Evolutionary conservation across 2,888 invertebrate genomes (phyloP), one percentile per base, ranked within the genome.

Genomic region (Thera britannica): DNA sequence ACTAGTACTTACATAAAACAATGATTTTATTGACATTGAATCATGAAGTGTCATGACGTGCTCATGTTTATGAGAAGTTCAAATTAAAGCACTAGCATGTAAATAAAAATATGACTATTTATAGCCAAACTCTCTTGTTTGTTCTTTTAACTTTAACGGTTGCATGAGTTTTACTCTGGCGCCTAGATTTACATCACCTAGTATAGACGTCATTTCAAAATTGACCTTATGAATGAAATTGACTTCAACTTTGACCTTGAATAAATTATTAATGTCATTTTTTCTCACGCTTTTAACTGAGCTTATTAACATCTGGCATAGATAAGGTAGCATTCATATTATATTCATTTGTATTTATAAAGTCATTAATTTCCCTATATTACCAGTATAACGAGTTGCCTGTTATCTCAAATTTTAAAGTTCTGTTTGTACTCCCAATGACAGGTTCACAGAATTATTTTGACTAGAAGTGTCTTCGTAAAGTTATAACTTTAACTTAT

Each of bases 271-370:
- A 51, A 5, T 12, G 12, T 34, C 6, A 57, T 64, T 58, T 64
- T 34, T 23, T 52, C 41, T 49, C 38, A 58, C 56, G n/a, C 46
- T 60, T 56, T 61, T 35, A 41, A 52, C 52, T 52, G 8, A 12
- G 56, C 51, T 52, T 34, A 12, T 61, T 66, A 23, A 48, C 58
- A 58, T 62, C 23, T 57, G 57, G 44, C 51, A 36, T 49, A 62
- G 48, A 59, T 64, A 64, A 64, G 58, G 49, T 59, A 72, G 75
- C 74, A 73, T 71, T 67, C 79, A 79, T 83, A 81, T 23, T 77
- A 77, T 75, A 79, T 82, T 79, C 70, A 85, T 83, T 82, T 82
- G 74, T 84, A 81, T 86, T 87, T 87, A 85, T 85, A 87, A 83
- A 86, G 84, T 35, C 41, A 56, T 65, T 81, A 72, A 83, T 84